Base-by-base conservation (phyloP, 2,888 invertebrate species). In the Lepas anatifera region DNA sequence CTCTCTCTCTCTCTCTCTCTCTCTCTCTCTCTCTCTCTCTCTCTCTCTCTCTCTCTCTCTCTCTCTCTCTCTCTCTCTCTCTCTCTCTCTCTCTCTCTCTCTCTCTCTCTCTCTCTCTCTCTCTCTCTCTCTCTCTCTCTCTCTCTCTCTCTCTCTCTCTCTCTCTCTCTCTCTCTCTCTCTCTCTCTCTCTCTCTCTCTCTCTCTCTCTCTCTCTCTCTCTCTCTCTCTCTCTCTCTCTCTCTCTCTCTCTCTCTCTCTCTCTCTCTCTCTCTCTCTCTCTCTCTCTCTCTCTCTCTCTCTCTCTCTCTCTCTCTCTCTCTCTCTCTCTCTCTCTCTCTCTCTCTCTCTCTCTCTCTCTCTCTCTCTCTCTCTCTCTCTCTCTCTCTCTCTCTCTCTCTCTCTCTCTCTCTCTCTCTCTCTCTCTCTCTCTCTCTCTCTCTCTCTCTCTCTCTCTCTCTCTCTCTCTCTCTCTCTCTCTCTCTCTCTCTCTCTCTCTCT, bases 281-380 rank as follows among this genome's bases (percentile, higher is more conserved):
- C 11, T 50, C n/a, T 6, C 37, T 52, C 58, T 27, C 25, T 52
- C 35, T 52, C 52, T 52, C 58, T 48, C 52, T 52, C 37, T 52
- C 27, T 52, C 69, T 69, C 37, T 52, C 41, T 52, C n/a, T 69
- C 52, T 52, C n/a, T 52, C 69, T 69, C 37, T 52, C 69, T 69
- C 52, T 69, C 58, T 69, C 52, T 52, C 69, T 52, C 50, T 68
- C 68, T 68, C 68, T 68, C 50, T 46, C 50, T 50, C 68, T 68
- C 50, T 50, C 50, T 50, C 68, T 68, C 50, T 50, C 68, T 68
- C 68, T 68, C 50, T 46, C 50, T 68, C 68, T 68, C 50, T 50
- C 50, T 68, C 68, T 48, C 68, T 50, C 50, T 50, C 50, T 68
- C n/a, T 41, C 43, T 41, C 29, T 41, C 41, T 35, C 29, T 29